phyloP scores from a whole-genome alignment of 1,140 invertebrate species.

The Thaumetopoea pityocampa region DNA sequence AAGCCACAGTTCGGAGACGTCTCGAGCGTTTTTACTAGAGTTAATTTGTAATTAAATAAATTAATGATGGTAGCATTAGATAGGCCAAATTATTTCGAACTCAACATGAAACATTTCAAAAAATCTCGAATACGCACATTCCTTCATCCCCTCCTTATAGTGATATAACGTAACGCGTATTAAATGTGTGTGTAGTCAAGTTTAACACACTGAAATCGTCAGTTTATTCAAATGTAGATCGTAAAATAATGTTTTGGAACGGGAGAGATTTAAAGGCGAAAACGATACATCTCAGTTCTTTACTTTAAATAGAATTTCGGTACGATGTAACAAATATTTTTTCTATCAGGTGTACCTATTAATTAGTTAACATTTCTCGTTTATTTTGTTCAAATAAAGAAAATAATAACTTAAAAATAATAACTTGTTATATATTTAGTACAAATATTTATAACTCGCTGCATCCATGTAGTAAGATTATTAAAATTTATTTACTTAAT shows the following conservation, averaged over 20 bases:
- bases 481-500: no score
- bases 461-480: no score
- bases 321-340: no score
- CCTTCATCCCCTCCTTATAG: not conserved
- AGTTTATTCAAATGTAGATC: conserved; percentile 22
- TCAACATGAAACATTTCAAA: conserved; percentile 17
- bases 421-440: no score
- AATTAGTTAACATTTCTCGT: no score
- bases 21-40: conserved; percentile 31
- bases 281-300: no score
- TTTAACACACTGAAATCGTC: conserved; percentile 17
- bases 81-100: conserved; percentile 42
- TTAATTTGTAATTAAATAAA: conserved; percentile 31
- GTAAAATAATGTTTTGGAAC: conserved; percentile 8
- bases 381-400: no score
- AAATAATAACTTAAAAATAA: no score
- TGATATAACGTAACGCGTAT: not conserved
- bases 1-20: conserved; percentile 44
- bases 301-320: no score
- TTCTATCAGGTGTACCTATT: no score
- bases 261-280: no score
- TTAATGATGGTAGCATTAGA: conserved; percentile 42
- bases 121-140: conserved; percentile 31
- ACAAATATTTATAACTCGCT: no score
- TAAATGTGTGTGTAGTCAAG: conserved; percentile 10